Evolutionary conservation across 2,113 vertebrate genomes (phyloP).

Genomic region (Lophius piscatorius): DNA sequence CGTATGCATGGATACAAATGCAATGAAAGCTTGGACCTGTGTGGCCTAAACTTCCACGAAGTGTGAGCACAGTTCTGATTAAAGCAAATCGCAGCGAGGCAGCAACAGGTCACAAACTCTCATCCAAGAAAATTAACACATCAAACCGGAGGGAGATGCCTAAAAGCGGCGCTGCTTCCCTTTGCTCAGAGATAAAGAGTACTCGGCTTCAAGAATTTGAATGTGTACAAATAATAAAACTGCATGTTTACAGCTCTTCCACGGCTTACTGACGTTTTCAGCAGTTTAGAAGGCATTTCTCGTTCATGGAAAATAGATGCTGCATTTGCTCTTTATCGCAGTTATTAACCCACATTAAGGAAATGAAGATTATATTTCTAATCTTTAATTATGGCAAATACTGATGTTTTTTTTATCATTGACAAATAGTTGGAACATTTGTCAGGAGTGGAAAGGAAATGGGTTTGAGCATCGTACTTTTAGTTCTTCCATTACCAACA

Average conservation of each 20-base stretch:
- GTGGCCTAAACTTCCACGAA: conserved; percentile 13
- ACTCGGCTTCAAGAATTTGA: too few species aligned
- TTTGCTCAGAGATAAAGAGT: conserved; percentile 23
- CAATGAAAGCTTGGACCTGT: conserved; percentile 21
- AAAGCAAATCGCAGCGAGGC: conserved; percentile 36
- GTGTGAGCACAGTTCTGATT: conserved; percentile 28
- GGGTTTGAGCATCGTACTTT: not conserved
- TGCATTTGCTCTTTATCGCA: too few species aligned
- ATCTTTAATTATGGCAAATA: too few species aligned
- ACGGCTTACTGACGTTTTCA: not conserved
- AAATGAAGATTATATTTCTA: too few species aligned
- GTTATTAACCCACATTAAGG: too few species aligned
- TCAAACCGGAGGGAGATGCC: conserved; percentile 13
- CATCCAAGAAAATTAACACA: conserved; percentile 43
- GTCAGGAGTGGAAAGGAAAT: not conserved
- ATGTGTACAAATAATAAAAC: too few species aligned
- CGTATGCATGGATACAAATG: conserved; percentile 14
- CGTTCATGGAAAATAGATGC: not conserved
- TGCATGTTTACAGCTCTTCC: not conserved
- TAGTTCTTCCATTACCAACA: not conserved
- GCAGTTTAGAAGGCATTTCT: not conserved
- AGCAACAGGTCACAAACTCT: conserved; percentile 36
- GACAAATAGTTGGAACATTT: too few species aligned
- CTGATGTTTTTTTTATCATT: not conserved
- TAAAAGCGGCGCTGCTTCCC: conserved; percentile 27